Percentiles rank a stretch among this genome's conserved stretches.
Conservation (phyloP, 2,797 vertebrate species). For the Cacajao melanocephalus region DNA sequence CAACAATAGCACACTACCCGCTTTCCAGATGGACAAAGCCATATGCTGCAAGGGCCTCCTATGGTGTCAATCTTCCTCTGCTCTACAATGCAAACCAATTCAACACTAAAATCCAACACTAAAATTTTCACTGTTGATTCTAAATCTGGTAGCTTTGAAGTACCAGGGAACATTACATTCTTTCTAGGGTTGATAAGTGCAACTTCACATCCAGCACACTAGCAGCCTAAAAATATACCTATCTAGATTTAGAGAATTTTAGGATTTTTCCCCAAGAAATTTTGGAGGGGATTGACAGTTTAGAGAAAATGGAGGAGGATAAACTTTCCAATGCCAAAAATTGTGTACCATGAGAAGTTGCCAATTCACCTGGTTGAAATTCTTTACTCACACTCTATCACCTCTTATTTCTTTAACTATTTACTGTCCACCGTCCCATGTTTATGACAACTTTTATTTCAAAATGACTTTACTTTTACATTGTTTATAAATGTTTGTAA, state of each 20-base stretch:
- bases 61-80: neutral
- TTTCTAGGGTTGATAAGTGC: neutral
- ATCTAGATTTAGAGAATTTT: neutral
- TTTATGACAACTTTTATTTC: neutral
- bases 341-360: neutral
- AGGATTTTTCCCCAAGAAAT: neutral
- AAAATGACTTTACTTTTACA: constrained; percentile 1
- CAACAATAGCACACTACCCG: neutral
- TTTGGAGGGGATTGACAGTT: neutral
- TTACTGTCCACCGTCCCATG: neutral
- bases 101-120: neutral
- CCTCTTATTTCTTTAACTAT: neutral
- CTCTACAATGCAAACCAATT: neutral
- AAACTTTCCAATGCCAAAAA: neutral
- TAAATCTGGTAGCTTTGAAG: constrained; percentile 1
- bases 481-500: neutral
- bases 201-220: neutral
- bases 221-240: neutral
- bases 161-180: neutral
- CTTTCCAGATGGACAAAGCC: neutral
- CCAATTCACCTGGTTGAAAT: neutral
- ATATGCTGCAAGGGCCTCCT: neutral
- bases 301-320: neutral
- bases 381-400: neutral
- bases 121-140: neutral